Conservation (phyloP, 2,797 vertebrate species). For the Myoxocephalus aenaeus region DNA sequence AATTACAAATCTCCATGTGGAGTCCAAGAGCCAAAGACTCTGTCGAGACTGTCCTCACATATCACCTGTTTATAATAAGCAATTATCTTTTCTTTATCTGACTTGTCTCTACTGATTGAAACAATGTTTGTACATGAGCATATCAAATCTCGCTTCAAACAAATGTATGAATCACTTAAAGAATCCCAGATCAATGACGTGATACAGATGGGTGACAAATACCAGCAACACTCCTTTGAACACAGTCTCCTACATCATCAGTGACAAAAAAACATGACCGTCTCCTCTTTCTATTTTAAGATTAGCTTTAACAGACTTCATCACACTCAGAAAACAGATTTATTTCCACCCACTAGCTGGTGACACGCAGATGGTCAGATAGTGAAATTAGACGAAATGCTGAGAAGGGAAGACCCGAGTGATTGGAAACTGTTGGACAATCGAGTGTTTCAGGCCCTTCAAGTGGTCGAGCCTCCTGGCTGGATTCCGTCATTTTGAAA, state of each 20-base stretch:
- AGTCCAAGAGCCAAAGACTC: too few species aligned
- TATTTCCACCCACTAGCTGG: background rate
- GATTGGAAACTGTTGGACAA: slow-evolving; percentile 17
- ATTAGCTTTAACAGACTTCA: background rate
- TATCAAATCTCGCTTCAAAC: too few species aligned
- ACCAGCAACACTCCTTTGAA: background rate
- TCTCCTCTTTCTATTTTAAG: background rate
- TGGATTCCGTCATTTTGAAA: slow-evolving; percentile 7
- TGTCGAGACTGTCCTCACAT: too few species aligned
- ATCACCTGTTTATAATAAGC: too few species aligned
- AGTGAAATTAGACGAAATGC: background rate
- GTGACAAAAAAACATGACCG: background rate
- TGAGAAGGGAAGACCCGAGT: slow-evolving; percentile 9
- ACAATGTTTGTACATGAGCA: too few species aligned
- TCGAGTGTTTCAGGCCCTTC: slow-evolving; percentile 7
- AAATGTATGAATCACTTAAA: too few species aligned
- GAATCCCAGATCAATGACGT: too few species aligned
- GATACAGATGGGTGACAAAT: background rate
- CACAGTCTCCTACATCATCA: background rate
- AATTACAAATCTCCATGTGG: too few species aligned
- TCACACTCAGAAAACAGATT: slow-evolving; percentile 3
- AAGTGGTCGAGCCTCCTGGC: slow-evolving; percentile 1
- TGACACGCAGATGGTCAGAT: slow-evolving; percentile 19
- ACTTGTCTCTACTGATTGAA: too few species aligned
- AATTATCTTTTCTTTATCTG: too few species aligned